Base-by-base conservation (phyloP, 2,888 invertebrate species). In the Papilio gigon region DNA sequence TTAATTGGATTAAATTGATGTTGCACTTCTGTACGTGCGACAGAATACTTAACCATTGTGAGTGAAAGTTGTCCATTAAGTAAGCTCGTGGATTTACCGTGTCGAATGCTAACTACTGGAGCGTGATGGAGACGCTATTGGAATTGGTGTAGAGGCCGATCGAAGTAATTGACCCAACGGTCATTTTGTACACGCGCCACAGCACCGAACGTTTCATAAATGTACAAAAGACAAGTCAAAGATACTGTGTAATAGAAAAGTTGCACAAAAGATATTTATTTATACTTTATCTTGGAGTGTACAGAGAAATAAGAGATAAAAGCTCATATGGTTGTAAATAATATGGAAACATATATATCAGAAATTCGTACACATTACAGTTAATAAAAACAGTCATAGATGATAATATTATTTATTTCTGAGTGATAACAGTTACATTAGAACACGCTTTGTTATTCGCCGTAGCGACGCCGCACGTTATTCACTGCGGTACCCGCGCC, bases 381-480 rank as follows among this genome's bases (percentile, higher is more conserved):
- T 37, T 37, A 37, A 37, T 37, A 37, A 37, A 33, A 33, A 33
- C n/a, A n/a, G n/a, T n/a, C n/a, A n/a, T n/a, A n/a, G n/a, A n/a
- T n/a, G n/a, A n/a, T n/a, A n/a, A n/a, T n/a, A n/a, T n/a, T n/a
- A n/a, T n/a, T n/a, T n/a, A n/a, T n/a, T 2, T 14, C 9, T 5
- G n/a, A 42, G 25, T 61, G 27, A 12, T 25, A 37, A 53, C 27
- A 20, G 11, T 3, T 11, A 27, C 0, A 20, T 37, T 8, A 17
- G 63, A 33, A 33, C 50, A 27, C 44, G 12, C 33, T 67, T 20
- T 6, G 25, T 35, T 25, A n/a, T 75, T 84, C 84, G 78, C 67
- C 82, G 76, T 80, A 82, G 72, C 74, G 59, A 76, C 70, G 50
- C 78, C 77, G 83, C 77, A 78, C 81, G 70, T 69, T 64, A 70